Evolutionary conservation across 2,113 vertebrate species (phyloP).

Genomic region (Brevimyrus niger): DNA sequence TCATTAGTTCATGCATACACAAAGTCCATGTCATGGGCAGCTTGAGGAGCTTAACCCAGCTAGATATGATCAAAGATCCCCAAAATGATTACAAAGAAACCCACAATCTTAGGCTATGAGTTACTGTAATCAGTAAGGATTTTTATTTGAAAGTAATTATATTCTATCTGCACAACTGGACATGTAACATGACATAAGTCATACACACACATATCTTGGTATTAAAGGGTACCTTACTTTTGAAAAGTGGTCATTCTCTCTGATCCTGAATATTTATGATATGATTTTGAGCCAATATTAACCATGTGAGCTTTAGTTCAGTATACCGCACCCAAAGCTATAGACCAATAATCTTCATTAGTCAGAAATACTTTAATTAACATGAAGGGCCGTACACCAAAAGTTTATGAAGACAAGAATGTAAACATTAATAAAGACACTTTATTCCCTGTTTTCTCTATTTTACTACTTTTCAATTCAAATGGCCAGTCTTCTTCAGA

Average conservation of each 20-base stretch:
- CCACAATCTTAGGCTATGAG: neutral
- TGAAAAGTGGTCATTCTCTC: neutral
- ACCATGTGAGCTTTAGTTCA: neutral
- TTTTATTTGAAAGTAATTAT: neutral
- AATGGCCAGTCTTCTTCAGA: neutral
- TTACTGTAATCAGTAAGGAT: neutral
- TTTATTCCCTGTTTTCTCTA: neutral
- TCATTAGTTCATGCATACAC: neutral
- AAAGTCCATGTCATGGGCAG: neutral
- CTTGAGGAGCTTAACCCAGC: neutral
- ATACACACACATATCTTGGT: neutral
- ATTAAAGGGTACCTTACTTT: neutral
- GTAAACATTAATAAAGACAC: neutral
- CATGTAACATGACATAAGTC: neutral
- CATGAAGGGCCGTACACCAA: neutral
- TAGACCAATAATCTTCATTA: neutral
- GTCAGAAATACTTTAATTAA: neutral
- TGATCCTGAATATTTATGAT: neutral
- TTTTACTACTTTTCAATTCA: neutral
- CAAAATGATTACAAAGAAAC: neutral
- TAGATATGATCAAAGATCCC: neutral
- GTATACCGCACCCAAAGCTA: neutral
- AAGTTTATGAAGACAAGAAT: neutral
- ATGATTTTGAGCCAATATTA: neutral
- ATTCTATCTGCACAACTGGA: neutral